phyloP scores from a whole-genome alignment of 92 coral and sea anemone genomes.

The Zoanthus solanderi region DNA sequence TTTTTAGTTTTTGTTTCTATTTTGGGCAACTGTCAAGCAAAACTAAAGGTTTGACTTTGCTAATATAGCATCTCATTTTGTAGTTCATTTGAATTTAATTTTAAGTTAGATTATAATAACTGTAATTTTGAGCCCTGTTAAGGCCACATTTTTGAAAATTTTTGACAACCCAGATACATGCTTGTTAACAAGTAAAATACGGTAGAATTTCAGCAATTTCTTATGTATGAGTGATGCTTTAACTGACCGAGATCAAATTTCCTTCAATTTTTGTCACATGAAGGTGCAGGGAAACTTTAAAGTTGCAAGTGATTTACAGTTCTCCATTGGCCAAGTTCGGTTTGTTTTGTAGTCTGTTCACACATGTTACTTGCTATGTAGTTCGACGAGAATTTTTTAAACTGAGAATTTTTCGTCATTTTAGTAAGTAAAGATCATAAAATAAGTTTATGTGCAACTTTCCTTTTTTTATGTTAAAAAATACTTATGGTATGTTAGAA shows the following conservation, averaged over 20 bases:
- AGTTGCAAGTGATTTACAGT: constrained; percentile 76
- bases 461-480: not conserved
- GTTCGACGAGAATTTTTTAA: constrained; percentile 17
- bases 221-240: constrained; percentile 14
- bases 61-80: too few relatives aligned
- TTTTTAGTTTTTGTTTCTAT: too few relatives aligned
- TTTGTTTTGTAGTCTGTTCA: constrained; percentile 74
- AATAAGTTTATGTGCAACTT: not conserved
- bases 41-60: too few relatives aligned
- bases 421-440: constrained; percentile 26
- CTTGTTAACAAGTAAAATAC: not conserved
- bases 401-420: constrained; percentile 35
- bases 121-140: too few relatives aligned
- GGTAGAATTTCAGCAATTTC: constrained; percentile 11
- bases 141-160: too few relatives aligned
- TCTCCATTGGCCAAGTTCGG: constrained; percentile 89
- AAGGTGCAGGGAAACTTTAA: constrained; percentile 78
- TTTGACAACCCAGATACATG: too few relatives aligned
- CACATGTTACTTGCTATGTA: constrained; percentile 22
- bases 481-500: too few relatives aligned
- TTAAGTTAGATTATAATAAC: too few relatives aligned
- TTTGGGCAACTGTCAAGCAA: too few relatives aligned
- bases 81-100: too few relatives aligned
- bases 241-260: constrained; percentile 68
- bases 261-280: constrained; percentile 81